phyloP scores from a whole-genome alignment of 2,888 invertebrate species.

The Coleophora flavipennella region DNA sequence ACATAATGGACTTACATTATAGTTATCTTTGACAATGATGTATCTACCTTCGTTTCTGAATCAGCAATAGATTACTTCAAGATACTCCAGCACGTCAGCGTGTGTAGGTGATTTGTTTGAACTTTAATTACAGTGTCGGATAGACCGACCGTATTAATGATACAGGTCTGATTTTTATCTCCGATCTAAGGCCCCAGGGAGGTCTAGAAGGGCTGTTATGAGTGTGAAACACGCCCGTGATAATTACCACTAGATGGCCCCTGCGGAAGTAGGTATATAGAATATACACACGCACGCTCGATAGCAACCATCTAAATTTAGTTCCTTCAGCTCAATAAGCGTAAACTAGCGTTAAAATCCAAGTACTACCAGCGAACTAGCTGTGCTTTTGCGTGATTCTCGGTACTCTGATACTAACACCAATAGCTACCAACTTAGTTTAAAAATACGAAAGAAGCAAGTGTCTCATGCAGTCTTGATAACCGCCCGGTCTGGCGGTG shows the following conservation, averaged over 20 bases:
- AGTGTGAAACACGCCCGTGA: conserved; percentile 51
- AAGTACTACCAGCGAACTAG: no score
- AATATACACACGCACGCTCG: conserved; percentile 67
- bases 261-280: conserved; percentile 57
- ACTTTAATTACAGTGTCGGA: conserved; percentile 49
- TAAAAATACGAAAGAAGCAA: background rate
- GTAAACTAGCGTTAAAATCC: no score
- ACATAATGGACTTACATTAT: no score
- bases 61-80: no score
- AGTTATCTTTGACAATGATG: no score
- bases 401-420: no score
- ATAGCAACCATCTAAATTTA: conserved; percentile 19
- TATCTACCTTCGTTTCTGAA: no score
- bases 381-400: no score
- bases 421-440: no score
- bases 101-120: conserved; percentile 58
- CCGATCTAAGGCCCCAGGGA: conserved; percentile 24
- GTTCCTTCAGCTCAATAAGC: no score
- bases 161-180: conserved; percentile 43
- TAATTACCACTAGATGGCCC: conserved; percentile 49
- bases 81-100: conserved; percentile 29
- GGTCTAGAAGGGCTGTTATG: conserved; percentile 42
- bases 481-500: conserved; percentile 16
- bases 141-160: conserved; percentile 42
- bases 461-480: conserved; percentile 30